Percentiles rank a stretch among this genome's conserved stretches.
phyloP scores from a whole-genome alignment of 2,113 vertebrate species.

The Hemichromis elongatus region DNA sequence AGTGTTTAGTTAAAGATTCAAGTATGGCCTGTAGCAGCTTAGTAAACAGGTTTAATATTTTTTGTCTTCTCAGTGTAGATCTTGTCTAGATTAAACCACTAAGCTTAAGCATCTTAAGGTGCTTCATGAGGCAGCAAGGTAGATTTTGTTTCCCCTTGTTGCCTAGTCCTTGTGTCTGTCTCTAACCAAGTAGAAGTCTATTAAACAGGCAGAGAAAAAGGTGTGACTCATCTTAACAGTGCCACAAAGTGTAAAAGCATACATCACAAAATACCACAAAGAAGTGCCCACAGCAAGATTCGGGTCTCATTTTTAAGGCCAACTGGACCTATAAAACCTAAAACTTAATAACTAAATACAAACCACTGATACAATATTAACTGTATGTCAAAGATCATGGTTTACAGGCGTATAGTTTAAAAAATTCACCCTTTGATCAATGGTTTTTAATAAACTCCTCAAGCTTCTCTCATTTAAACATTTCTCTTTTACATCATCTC shows the following conservation, averaged over 20 bases:
- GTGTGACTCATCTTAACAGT: background rate
- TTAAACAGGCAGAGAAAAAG: background rate
- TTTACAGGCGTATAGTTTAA: background rate
- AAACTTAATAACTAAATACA: background rate
- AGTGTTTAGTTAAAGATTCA: background rate
- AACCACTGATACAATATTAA: background rate
- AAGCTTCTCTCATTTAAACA: background rate
- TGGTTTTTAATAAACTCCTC: background rate
- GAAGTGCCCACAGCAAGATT: background rate
- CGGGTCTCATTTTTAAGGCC: background rate
- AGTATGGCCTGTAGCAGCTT: background rate
- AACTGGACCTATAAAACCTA: background rate
- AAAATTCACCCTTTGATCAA: background rate
- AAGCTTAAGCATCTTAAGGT: background rate
- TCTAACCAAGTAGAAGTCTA: background rate
- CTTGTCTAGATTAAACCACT: background rate
- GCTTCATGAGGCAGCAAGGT: background rate
- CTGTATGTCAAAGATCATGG: background rate
- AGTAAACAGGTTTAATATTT: background rate
- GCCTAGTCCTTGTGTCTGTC: background rate
- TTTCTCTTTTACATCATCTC: background rate
- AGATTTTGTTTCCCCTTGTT: background rate
- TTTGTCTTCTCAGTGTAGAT: background rate
- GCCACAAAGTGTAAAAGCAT: background rate
- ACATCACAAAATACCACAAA: background rate